Conservation (phyloP, 2,797 vertebrate species). For the Morus bassanus region DNA sequence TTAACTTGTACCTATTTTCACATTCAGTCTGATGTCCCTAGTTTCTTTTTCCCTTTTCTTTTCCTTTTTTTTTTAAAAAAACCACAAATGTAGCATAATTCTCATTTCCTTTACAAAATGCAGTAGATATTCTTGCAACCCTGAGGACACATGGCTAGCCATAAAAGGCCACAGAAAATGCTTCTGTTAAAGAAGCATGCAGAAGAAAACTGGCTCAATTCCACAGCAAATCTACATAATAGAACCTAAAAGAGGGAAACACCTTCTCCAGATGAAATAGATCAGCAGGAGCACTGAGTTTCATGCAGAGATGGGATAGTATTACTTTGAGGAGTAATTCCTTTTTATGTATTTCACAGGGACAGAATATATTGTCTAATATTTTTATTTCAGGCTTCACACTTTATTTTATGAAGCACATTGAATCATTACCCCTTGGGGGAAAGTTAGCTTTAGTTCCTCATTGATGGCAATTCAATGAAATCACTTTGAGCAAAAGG, state of each 20-base stretch:
- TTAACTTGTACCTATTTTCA: background rate
- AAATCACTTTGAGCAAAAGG: constrained; percentile 18
- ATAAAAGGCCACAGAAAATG: background rate
- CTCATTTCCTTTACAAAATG: background rate
- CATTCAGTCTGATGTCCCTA: background rate
- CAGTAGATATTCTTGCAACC: background rate
- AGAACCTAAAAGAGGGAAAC: background rate
- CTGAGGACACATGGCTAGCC: background rate
- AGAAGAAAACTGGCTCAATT: background rate
- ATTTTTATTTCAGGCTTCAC: constrained; percentile 36
- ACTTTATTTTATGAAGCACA: background rate
- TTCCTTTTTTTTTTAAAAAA: background rate
- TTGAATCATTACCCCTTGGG: background rate
- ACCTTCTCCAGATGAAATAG: background rate
- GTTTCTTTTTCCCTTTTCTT: background rate
- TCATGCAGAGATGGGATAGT: background rate
- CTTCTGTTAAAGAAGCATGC: background rate
- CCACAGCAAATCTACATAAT: background rate
- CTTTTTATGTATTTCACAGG: background rate
- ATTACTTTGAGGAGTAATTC: background rate
- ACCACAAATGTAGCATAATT: background rate
- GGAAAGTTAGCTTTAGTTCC: background rate
- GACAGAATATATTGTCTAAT: background rate
- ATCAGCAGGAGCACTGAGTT: background rate
- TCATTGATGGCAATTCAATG: background rate